Base-by-base conservation (phyloP, 1,140 invertebrate genomes). In the Maniola jurtina region DNA sequence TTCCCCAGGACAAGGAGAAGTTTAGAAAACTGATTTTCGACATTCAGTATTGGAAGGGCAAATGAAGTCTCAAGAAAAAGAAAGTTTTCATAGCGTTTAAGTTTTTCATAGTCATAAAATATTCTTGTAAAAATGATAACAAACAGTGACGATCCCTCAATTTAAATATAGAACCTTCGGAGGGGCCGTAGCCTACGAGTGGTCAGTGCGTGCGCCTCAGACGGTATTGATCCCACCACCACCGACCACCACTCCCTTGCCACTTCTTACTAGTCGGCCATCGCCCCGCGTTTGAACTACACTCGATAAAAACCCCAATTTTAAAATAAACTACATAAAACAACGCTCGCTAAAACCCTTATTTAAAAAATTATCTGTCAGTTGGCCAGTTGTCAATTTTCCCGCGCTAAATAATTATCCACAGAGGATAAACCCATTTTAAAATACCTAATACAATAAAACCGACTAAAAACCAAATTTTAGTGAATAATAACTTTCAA, bases 221-320 rank as follows among this genome's bases (percentile, higher is more conserved):
- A 85, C 84, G 81, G 83, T 88, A 88, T 88, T 70, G 86, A 88
- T 88, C 84, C 86, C 86, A 90, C 86, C 81, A 88, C 77, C 81
- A 75, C 9, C 75, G 62, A 69, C 81, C 84, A 86, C 84, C 84
- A 88, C 84, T 83, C 83, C 85, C 80, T 72, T 75, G 76, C 77
- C 74, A 77, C 79, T 68, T 71, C 77, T 71, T 81, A 25, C 25
- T 25, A 89, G 83, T 88, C 85, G 83, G 81, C 80, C 81, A 83
- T 81, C 80, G 86, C 79, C 82, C 80, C 76, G 80, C 84, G 80
- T 65, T 77, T 81, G 77, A 68, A 84, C 76, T 71, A 89, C 68
- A 68, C 58, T 66, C 67, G 64, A 68, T 58, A 73, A 72, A 73
- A 83, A 52, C 62, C 59, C 45, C 50, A 14, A 15, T 61, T 56